These are phyloP conservation scores for Semicossyphus pulcher DNA, from an alignment of 2,113 vertebrate genomes.

Conservation along the genomic window DNA sequence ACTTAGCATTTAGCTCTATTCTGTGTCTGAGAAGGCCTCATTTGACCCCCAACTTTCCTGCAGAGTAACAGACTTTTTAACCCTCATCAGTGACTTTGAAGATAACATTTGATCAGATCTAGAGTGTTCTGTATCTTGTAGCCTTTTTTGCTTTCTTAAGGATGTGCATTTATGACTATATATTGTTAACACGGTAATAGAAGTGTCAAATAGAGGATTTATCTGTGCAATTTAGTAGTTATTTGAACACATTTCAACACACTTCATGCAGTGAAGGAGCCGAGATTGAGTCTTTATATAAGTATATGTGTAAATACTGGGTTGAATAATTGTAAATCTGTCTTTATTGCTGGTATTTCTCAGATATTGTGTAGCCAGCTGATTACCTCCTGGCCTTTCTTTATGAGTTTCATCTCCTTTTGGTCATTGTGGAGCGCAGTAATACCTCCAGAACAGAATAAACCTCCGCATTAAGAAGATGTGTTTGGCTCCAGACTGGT, in stretches of 20 bases:
- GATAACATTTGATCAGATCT: no score
- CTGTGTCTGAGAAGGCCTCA: neutral
- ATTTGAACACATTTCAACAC: neutral
- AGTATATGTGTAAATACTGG: slow-evolving; percentile 8
- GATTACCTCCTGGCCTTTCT: slow-evolving; percentile 54
- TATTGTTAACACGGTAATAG: neutral
- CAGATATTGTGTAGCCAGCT: slow-evolving; percentile 23
- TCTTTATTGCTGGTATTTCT: slow-evolving; percentile 29
- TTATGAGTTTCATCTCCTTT: slow-evolving; percentile 66
- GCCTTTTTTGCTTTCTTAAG: no score
- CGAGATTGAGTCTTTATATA: neutral
- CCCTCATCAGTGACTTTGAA: no score
- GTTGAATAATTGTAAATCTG: neutral
- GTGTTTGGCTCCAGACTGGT: slow-evolving; percentile 51
- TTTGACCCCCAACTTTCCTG: no score
- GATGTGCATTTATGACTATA: neutral
- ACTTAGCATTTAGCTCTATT: no score
- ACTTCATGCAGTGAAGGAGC: neutral
- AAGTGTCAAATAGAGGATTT: neutral
- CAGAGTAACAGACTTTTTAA: no score
- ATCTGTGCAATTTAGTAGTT: neutral
- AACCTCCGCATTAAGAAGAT: slow-evolving; percentile 68
- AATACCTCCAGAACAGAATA: slow-evolving; percentile 53
- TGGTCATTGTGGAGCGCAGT: slow-evolving; percentile 49
- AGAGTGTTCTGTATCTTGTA: no score